Conservation (phyloP, 1,140 invertebrate genomes). For the Zaprionus kolodkinae region DNA sequence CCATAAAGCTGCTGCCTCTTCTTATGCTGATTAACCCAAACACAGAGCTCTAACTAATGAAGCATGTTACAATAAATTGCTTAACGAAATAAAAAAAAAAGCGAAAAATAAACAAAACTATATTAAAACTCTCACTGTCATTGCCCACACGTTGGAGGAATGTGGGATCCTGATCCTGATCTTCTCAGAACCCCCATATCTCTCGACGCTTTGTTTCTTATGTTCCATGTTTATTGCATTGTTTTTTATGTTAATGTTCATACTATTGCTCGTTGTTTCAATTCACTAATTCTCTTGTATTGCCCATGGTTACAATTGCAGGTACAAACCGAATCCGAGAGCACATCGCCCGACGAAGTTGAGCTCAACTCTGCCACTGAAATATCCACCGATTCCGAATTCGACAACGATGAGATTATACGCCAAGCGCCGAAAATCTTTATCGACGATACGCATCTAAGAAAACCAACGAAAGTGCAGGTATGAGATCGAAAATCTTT, state of each 20-base stretch:
- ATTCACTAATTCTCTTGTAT: constrained; percentile 23
- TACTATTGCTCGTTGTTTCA: not conserved
- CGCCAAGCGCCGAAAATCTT: constrained; percentile 88
- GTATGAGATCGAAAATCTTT: constrained; percentile 74
- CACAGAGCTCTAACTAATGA: constrained; percentile 62
- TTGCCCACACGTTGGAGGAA: not conserved
- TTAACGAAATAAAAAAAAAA: not conserved
- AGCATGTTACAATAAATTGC: constrained; percentile 51
- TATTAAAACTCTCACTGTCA: not conserved
- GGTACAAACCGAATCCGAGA: constrained; percentile 89
- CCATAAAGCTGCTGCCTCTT: constrained; percentile 26
- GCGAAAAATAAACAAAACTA: not conserved
- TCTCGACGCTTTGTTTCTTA: constrained; percentile 52
- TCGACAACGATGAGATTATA: constrained; percentile 91
- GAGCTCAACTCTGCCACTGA: constrained; percentile 93
- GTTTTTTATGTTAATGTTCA: constrained; percentile 21
- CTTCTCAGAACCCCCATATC: constrained; percentile 15
- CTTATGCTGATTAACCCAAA: constrained; percentile 68
- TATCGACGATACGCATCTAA: constrained; percentile 86
- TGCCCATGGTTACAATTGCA: constrained; percentile 53
- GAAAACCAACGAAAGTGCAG: constrained; percentile 87
- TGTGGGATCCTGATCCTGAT: constrained; percentile 45
- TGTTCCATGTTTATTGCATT: constrained; percentile 36
- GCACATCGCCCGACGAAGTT: constrained; percentile 88
- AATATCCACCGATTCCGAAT: constrained; percentile 96